Conservation (phyloP, 2,888 invertebrate genomes). For the Lasioglossum pauxillum region DNA sequence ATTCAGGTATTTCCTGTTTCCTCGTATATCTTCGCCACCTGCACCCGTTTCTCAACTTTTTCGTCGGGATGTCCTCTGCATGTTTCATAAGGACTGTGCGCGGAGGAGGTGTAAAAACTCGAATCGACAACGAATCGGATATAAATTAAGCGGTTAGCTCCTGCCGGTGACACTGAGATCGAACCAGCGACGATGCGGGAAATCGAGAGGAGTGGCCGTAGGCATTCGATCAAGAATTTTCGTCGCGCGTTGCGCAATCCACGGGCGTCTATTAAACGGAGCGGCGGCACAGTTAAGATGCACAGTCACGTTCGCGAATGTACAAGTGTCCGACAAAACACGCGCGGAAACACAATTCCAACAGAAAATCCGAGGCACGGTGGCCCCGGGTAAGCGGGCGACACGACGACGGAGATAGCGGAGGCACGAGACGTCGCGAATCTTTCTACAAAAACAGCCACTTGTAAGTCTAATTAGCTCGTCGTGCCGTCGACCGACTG, state of each 20-base stretch:
- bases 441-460: conserved; percentile 40
- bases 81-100: conserved; percentile 73
- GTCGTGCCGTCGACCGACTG: conserved; percentile 43
- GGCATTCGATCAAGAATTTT: conserved; percentile 26
- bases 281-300: neutral
- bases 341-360: conserved; percentile 35
- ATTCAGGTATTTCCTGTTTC: conserved; percentile 74
- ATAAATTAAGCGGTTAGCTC: conserved; percentile 69
- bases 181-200: neutral
- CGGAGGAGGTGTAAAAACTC: conserved; percentile 69
- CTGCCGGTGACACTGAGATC: conserved; percentile 29
- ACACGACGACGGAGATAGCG: neutral
- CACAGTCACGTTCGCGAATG: conserved; percentile 23
- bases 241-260: conserved; percentile 30
- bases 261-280: conserved; percentile 10
- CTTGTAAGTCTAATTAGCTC: conserved; percentile 53
- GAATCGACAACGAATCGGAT: conserved; percentile 63
- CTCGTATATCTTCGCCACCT: conserved; percentile 74
- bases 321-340: conserved; percentile 24
- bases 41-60: conserved; percentile 75
- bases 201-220: neutral
- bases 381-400: too few species aligned
- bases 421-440: conserved; percentile 36
- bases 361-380: conserved; percentile 14
- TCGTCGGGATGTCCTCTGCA: conserved; percentile 72